Conservation (phyloP, 2,888 invertebrate species). For the Keiferia lycopersicella region DNA sequence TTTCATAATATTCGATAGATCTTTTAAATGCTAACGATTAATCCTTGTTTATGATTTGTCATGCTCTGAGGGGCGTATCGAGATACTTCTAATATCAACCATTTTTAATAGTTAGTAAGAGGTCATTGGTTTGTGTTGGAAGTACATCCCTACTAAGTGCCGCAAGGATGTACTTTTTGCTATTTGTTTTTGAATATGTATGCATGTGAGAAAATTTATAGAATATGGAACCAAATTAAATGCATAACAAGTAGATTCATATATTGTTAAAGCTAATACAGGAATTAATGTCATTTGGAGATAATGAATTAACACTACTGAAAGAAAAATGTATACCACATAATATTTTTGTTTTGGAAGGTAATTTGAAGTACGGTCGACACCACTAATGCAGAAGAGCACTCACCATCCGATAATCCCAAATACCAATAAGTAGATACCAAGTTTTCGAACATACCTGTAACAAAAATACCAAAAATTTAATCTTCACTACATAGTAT, state of each 20-base stretch:
- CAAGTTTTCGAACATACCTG: background rate
- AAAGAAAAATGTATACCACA: too few relatives aligned
- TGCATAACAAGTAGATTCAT: too few relatives aligned
- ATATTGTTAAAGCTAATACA: too few relatives aligned
- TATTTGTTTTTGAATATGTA: background rate
- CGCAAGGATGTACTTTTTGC: background rate
- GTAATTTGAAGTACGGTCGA: too few relatives aligned
- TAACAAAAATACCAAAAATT: slow-evolving; percentile 14
- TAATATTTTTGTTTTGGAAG: too few relatives aligned
- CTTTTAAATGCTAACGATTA: slow-evolving; percentile 16
- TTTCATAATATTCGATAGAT: slow-evolving; percentile 17
- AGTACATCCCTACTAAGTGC: background rate
- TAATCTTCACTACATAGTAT: background rate
- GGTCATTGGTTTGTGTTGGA: background rate
- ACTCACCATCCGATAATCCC: background rate
- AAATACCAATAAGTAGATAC: too few relatives aligned
- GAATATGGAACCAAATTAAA: too few relatives aligned
- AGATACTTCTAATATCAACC: slow-evolving; percentile 2
- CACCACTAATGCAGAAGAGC: too few relatives aligned
- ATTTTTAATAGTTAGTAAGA: background rate
- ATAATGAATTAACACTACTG: too few relatives aligned
- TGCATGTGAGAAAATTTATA: too few relatives aligned
- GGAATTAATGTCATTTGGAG: too few relatives aligned
- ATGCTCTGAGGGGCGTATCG: background rate
- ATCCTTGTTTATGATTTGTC: slow-evolving; percentile 15